These are phyloP conservation scores for Aythya baeri DNA, from an alignment of 2,113 vertebrate species.

Conservation along the genomic window DNA sequence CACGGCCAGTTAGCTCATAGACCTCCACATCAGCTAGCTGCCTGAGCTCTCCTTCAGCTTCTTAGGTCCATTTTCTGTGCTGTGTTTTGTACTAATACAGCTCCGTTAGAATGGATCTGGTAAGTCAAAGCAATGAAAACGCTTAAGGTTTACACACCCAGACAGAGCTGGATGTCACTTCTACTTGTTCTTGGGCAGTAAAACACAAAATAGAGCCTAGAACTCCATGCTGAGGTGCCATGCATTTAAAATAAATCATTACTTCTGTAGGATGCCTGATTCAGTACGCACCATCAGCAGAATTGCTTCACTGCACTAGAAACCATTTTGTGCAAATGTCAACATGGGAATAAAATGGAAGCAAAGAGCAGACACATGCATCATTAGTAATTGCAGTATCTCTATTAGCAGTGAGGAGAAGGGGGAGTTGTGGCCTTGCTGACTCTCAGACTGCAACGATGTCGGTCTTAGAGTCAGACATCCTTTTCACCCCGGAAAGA, in stretches of 20 bases:
- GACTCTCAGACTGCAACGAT: background rate
- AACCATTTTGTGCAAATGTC: background rate
- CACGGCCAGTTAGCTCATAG: background rate
- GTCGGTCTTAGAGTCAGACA: background rate
- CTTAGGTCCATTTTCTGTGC: background rate
- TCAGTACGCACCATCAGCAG: background rate
- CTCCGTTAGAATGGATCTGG: background rate
- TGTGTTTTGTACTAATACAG: background rate
- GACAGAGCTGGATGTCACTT: background rate
- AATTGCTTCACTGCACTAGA: background rate
- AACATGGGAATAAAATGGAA: background rate
- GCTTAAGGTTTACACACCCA: background rate
- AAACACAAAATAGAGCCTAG: background rate
- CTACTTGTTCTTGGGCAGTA: background rate
- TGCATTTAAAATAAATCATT: background rate
- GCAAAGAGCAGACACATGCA: background rate
- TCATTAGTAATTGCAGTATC: background rate
- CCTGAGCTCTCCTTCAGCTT: background rate
- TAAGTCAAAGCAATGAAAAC: background rate
- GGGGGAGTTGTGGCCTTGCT: background rate
- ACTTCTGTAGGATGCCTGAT: background rate
- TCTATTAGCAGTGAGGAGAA: background rate
- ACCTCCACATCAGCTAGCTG: background rate
- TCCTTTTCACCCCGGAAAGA: background rate
- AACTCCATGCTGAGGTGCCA: background rate